phyloP scores from a whole-genome alignment of 2,797 vertebrate genomes.

The Sebastes steindachneri region DNA sequence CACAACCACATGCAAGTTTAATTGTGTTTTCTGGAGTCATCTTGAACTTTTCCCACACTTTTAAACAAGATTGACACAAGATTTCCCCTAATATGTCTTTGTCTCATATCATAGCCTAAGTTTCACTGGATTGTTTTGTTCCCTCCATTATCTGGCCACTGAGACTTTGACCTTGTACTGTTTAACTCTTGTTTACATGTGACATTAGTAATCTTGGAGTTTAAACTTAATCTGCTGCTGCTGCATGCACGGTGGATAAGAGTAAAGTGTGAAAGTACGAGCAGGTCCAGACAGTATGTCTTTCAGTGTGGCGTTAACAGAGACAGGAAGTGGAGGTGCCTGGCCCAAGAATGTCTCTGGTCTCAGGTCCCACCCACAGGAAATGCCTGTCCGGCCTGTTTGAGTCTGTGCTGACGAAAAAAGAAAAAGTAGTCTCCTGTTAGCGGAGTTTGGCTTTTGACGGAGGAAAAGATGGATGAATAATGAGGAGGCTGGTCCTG shows the following conservation, averaged over 20 bases:
- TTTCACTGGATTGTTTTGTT: not conserved
- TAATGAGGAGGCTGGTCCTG: constrained; percentile 37
- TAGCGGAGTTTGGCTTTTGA: constrained; percentile 33
- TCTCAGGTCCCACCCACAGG: constrained; percentile 79
- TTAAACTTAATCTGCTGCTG: constrained; percentile 15
- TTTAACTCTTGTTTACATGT: constrained; percentile 33
- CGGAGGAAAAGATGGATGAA: constrained; percentile 41
- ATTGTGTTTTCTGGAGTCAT: not conserved
- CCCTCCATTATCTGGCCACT: not conserved
- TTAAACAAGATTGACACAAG: not conserved
- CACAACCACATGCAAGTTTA: not conserved
- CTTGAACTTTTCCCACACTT: not conserved
- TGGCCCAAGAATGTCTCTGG: constrained; percentile 80
- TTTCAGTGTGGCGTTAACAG: constrained; percentile 63
- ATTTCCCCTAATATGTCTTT: not conserved
- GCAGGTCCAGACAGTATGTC: constrained; percentile 63
- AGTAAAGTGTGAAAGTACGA: constrained; percentile 21
- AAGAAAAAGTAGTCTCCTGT: constrained; percentile 45
- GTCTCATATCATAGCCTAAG: not conserved
- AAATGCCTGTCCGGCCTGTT: constrained; percentile 81
- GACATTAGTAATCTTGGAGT: constrained; percentile 19
- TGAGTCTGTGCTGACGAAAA: constrained; percentile 59
- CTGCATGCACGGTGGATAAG: not conserved
- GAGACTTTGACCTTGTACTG: constrained; percentile 20
- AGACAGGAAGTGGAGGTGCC: constrained; percentile 84